Base-by-base conservation (phyloP, 1,140 invertebrate species). In the Drosophila sp. region DNA sequence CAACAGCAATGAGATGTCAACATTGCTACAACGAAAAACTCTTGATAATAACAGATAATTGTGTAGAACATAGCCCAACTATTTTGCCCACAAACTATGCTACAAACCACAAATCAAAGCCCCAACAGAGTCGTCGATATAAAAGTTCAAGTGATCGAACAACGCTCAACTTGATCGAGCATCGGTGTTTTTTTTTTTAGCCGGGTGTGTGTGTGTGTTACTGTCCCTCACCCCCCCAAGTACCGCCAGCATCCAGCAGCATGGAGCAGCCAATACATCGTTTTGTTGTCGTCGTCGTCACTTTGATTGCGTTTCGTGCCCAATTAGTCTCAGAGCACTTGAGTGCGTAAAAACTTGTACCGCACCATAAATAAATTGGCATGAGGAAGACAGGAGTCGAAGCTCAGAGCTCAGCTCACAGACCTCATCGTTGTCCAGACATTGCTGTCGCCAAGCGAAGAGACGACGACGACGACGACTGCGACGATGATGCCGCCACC, bases 291-390 rank as follows among this genome's bases (percentile, higher is more conserved):
- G 72, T 80, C 84, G 84, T 87, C 84, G 84, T 89, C 84, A 89
- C 85, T 89, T 89, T 89, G 84, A 89, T 89, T 89, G 84, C 84
- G 84, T 89, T 90, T 90, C 87, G 83, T 87, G 87, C 86, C 86
- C 86, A 90, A 90, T 90, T 90, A 90, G 86, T 90, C 86, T 90
- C 87, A 90, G 83, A 90, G 81, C 86, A 86, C 86, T 89, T 89
- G 86, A 90, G 81, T 90, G 86, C 86, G 86, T 90, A 90, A 90
- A 90, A 90, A 90, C 82, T 90, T 90, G 86, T 90, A 90, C 82
- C 83, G 87, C 87, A 90, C 86, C 86, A 90, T 90, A 90, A 90
- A 90, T 90, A 90, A 90, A 90, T 80, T 87, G 86, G 85, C 84
- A 84, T 68, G 85, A 89, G 84, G 77, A 80, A 90, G 77, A 87